Conservation (phyloP, 1,140 invertebrate species). For the Gerris buenoi region DNA sequence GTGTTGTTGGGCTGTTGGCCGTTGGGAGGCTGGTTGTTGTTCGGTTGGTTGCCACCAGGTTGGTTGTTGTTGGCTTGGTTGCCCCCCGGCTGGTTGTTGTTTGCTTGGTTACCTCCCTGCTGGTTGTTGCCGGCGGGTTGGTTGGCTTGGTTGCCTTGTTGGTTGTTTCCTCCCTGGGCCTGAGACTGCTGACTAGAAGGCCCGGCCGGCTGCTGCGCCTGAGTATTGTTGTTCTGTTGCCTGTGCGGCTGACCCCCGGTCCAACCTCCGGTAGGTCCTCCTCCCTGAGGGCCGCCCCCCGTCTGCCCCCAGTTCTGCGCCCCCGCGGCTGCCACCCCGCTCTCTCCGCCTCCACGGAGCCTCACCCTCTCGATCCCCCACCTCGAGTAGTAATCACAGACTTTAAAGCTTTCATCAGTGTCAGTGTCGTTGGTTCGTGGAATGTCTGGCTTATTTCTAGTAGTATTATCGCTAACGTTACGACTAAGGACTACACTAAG, state of each 20-base stretch:
- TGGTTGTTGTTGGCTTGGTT: constrained; percentile 18
- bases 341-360: constrained; percentile 60
- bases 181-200: constrained; percentile 20
- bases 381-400: constrained; percentile 26
- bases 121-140: constrained; percentile 14
- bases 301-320: constrained; percentile 32
- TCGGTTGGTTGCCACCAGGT: background rate
- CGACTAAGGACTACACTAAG: constrained; percentile 17
- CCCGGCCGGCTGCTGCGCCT: constrained; percentile 34
- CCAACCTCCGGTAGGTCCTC: constrained; percentile 25
- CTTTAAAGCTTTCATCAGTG: constrained; percentile 22
- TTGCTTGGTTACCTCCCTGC: constrained; percentile 22
- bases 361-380: constrained; percentile 46
- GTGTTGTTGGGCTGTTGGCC: constrained; percentile 1
- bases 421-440: constrained; percentile 41
- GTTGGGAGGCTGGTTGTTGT: background rate
- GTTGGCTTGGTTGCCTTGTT: constrained; percentile 15
- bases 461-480: constrained; percentile 24
- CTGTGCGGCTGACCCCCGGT: constrained; percentile 32
- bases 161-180: constrained; percentile 9
- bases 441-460: constrained; percentile 34
- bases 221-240: constrained; percentile 33
- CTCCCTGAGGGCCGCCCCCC: constrained; percentile 56
- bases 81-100: constrained; percentile 26
- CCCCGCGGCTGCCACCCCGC: constrained; percentile 45